A percentile compares a stretch with the other conserved stretches of the same genome.
Evolutionary conservation across 2,113 vertebrate species (phyloP).

Genomic region (Tretioscincus oriximinensis): DNA sequence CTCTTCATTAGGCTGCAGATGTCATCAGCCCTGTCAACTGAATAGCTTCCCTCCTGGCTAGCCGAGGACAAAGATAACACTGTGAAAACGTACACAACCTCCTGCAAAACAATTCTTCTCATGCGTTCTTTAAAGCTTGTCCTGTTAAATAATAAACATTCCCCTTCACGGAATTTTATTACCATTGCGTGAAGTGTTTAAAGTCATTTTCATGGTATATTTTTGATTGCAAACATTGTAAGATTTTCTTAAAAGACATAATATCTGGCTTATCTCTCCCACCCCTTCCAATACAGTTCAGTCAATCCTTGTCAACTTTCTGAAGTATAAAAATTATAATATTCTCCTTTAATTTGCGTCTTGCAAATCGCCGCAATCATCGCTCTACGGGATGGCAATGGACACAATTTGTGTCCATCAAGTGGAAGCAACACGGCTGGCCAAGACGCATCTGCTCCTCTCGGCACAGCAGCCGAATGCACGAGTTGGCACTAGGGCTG

Average conservation of each 20-base stretch:
- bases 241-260: background rate
- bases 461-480: too few relatives aligned
- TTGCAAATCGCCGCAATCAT: too few relatives aligned
- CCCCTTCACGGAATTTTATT: constrained; percentile 26
- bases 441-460: too few relatives aligned
- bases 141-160: constrained; percentile 17
- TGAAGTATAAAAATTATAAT: background rate
- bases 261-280: background rate
- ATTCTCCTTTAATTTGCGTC: too few relatives aligned
- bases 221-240: background rate
- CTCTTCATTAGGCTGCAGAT: constrained; percentile 11
- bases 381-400: too few relatives aligned
- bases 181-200: constrained; percentile 9
- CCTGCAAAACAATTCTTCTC: constrained; percentile 21
- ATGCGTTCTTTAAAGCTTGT: background rate
- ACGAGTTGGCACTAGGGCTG: too few relatives aligned
- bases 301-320: too few relatives aligned
- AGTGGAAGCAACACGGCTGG: too few relatives aligned
- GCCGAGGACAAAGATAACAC: background rate
- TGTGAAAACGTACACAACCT: constrained; percentile 9
- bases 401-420: too few relatives aligned
- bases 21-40: constrained; percentile 24
- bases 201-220: background rate
- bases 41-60: background rate
- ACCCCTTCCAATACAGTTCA: too few relatives aligned